Conservation (phyloP, 2,888 invertebrate species). For the Danaus chrysippus region DNA sequence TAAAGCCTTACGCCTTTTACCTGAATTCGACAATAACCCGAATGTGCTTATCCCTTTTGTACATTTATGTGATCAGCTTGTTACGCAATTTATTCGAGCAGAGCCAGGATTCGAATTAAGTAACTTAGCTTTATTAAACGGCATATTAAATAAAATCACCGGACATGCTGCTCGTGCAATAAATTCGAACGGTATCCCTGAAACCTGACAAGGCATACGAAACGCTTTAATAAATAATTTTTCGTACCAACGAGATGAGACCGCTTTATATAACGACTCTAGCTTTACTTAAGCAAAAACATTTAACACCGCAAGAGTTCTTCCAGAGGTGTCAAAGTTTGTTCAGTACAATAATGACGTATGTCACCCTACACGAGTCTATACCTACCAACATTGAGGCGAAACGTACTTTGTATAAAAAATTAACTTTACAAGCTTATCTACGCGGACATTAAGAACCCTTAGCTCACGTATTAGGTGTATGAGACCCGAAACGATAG, state of each 20-base stretch:
- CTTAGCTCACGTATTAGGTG: conserved; percentile 15
- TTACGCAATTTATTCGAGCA: conserved; percentile 7
- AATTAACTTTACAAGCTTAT: conserved; percentile 33
- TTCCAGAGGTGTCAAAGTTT: conserved; percentile 34
- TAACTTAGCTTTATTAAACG: conserved; percentile 14
- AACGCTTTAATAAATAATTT: not conserved
- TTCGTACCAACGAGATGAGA: conserved; percentile 34
- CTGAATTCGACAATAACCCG: conserved; percentile 28
- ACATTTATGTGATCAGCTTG: conserved; percentile 29
- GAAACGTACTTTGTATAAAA: conserved; percentile 31
- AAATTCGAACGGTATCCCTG: too few species aligned
- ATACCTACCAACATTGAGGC: conserved; percentile 27
- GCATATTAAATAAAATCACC: too few species aligned
- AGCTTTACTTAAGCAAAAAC: conserved; percentile 28
- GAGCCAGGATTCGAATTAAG: conserved; percentile 2
- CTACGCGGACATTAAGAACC: conserved; percentile 29
- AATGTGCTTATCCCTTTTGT: conserved; percentile 29
- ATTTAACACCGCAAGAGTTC: conserved; percentile 31
- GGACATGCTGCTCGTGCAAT: too few species aligned
- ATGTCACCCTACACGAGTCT: conserved; percentile 30
- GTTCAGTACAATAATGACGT: conserved; percentile 5
- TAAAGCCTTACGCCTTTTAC: too few species aligned
- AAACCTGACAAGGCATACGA: not conserved
- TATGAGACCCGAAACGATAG: conserved; percentile 17
- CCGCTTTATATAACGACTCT: conserved; percentile 33